Conservation (phyloP, 2,888 invertebrate genomes). For the Drosophila fungiperda region DNA sequence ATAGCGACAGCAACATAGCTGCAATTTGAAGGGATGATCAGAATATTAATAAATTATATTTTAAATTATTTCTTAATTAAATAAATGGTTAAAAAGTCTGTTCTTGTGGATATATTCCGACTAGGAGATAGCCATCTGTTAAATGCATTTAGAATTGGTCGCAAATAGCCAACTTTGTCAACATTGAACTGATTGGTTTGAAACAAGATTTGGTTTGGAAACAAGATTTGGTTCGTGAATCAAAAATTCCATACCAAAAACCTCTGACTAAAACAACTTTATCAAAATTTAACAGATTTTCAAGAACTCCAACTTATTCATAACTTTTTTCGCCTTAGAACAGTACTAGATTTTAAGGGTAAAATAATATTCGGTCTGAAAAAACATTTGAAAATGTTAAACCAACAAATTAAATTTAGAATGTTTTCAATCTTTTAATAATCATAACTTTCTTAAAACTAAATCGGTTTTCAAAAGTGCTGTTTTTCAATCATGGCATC, state of each 20-base stretch:
- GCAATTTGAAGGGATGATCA: too few relatives aligned
- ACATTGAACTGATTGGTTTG: too few relatives aligned
- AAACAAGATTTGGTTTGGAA: too few relatives aligned
- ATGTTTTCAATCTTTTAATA: background rate
- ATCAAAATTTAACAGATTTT: background rate
- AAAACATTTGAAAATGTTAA: background rate
- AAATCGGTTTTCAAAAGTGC: background rate
- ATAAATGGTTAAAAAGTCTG: too few relatives aligned
- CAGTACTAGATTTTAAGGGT: background rate
- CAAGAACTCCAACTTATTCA: accelerated
- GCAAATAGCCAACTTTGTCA: background rate
- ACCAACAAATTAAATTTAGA: background rate
- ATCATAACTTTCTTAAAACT: background rate
- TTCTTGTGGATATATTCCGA: background rate
- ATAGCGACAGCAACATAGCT: too few relatives aligned
- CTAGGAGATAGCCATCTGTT: background rate
- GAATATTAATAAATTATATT: background rate
- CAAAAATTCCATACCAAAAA: too few relatives aligned
- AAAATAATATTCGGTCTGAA: background rate
- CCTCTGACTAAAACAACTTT: background rate
- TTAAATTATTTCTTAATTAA: background rate
- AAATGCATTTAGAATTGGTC: background rate
- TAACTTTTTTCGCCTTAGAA: background rate
- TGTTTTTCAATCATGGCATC: accelerated
- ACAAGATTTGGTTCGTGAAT: too few relatives aligned